These are phyloP conservation scores for Caenorhabditis doughertyi DNA, from an alignment of 2,888 invertebrate species.

Conservation along the genomic window DNA sequence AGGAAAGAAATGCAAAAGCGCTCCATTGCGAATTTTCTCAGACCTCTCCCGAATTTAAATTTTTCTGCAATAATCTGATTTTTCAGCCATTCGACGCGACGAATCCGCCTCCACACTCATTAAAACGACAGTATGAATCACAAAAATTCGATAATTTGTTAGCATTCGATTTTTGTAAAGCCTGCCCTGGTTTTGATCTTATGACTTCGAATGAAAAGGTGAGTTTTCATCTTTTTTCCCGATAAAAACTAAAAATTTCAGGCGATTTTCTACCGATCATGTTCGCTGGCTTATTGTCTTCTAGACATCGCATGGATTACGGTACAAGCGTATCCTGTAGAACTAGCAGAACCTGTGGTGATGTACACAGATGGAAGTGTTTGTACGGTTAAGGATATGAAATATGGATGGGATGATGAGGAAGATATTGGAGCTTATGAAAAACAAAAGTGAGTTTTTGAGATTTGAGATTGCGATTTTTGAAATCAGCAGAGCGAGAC, in stretches of 20 bases:
- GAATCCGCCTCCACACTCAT: conserved; percentile 60
- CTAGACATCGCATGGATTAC: conserved; percentile 73
- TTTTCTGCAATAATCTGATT: background rate
- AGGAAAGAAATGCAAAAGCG: too few species aligned
- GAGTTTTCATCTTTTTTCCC: too few species aligned
- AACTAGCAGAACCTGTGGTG: conserved; percentile 41
- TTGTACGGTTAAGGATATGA: conserved; percentile 64
- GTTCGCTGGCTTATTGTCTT: conserved; percentile 63
- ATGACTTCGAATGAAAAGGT: background rate
- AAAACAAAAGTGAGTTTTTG: conserved; percentile 66
- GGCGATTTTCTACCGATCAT: conserved; percentile 62
- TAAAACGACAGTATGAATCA: conserved; percentile 64
- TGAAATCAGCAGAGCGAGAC: background rate
- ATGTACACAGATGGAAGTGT: conserved; percentile 70
- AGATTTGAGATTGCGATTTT: conserved; percentile 66
- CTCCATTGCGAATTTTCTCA: too few species aligned
- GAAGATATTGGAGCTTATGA: conserved; percentile 62
- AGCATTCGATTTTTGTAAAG: conserved; percentile 69
- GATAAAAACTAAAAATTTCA: background rate
- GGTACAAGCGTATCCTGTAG: conserved; percentile 44
- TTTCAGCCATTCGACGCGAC: conserved; percentile 64
- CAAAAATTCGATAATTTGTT: conserved; percentile 71
- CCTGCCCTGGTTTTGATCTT: conserved; percentile 67
- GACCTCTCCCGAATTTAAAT: too few species aligned
- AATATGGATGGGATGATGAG: conserved; percentile 74